These are phyloP conservation scores for Betta splendens DNA, from an alignment of 2,797 vertebrate genomes.

Conservation along the genomic window DNA sequence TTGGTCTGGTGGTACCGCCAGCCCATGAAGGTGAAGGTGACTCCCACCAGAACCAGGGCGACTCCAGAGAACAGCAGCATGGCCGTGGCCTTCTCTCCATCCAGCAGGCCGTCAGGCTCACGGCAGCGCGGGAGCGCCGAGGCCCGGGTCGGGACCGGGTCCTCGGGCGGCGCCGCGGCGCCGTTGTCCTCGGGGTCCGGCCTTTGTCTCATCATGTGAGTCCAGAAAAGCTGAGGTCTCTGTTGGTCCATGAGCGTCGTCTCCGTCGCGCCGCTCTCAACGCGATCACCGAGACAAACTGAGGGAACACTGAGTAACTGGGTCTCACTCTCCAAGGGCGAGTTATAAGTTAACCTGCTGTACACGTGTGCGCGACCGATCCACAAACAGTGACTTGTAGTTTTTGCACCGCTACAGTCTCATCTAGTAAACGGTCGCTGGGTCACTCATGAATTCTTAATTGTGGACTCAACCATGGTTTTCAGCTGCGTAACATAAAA, in stretches of 20 bases:
- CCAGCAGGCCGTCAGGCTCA: constrained; percentile 67
- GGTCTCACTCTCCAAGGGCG: constrained; percentile 2
- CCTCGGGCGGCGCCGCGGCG: constrained; percentile 45
- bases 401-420: too few relatives aligned
- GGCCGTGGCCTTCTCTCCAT: constrained; percentile 80
- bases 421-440: too few relatives aligned
- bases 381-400: too few relatives aligned
- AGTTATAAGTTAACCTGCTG: constrained; percentile 61
- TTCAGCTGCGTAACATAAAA: constrained; percentile 47
- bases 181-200: constrained; percentile 21
- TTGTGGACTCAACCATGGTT: constrained; percentile 70
- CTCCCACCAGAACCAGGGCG: constrained; percentile 83
- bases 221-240: constrained; percentile 11
- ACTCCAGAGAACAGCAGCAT: constrained; percentile 85
- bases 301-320: constrained; percentile 33
- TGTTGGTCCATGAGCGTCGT: constrained; percentile 15
- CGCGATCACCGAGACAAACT: constrained; percentile 3
- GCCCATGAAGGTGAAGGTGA: constrained; percentile 83
- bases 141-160: constrained; percentile 72
- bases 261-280: not conserved
- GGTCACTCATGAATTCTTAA: constrained; percentile 61
- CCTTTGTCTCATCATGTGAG: constrained; percentile 1
- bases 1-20: constrained; percentile 77
- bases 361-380: too few relatives aligned
- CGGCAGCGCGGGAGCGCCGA: constrained; percentile 57